Percentiles rank a stretch among this genome's conserved stretches.
These are phyloP conservation scores for Ageneiosus marmoratus DNA, from an alignment of 2,113 vertebrate genomes.

Conservation along the genomic window DNA sequence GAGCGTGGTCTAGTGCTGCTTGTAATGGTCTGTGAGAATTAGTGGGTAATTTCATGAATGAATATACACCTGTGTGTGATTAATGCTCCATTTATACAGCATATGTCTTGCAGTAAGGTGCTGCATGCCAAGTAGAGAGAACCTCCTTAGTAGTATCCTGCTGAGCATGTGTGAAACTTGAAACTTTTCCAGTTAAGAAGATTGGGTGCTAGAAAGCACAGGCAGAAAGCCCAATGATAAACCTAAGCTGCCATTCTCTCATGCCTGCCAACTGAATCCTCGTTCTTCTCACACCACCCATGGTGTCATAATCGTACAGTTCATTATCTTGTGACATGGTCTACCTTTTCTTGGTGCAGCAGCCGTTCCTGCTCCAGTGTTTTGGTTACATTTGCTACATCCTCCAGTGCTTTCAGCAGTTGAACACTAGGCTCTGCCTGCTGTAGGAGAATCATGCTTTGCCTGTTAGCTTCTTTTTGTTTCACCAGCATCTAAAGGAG, in stretches of 20 bases:
- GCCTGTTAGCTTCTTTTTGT: constrained; percentile 80
- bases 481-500: constrained; percentile 77
- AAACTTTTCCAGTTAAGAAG: background rate
- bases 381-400: constrained; percentile 69
- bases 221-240: background rate
- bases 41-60: background rate
- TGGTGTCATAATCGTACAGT: background rate
- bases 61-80: constrained; percentile 1
- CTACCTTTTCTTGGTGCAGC: constrained; percentile 74
- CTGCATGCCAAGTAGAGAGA: background rate
- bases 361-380: constrained; percentile 75
- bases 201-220: background rate
- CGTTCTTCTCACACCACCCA: background rate
- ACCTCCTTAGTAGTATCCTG: background rate
- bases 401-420: constrained; percentile 77
- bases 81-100: background rate
- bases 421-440: constrained; percentile 73
- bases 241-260: background rate
- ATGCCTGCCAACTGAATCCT: background rate
- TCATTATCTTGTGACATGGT: background rate
- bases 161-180: background rate
- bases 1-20: background rate
- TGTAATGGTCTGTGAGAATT: background rate
- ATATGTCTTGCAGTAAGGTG: background rate
- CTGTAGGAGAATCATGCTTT: constrained; percentile 78